phyloP scores from a whole-genome alignment of 2,797 vertebrate genomes.

The Myripristis jacobus region DNA sequence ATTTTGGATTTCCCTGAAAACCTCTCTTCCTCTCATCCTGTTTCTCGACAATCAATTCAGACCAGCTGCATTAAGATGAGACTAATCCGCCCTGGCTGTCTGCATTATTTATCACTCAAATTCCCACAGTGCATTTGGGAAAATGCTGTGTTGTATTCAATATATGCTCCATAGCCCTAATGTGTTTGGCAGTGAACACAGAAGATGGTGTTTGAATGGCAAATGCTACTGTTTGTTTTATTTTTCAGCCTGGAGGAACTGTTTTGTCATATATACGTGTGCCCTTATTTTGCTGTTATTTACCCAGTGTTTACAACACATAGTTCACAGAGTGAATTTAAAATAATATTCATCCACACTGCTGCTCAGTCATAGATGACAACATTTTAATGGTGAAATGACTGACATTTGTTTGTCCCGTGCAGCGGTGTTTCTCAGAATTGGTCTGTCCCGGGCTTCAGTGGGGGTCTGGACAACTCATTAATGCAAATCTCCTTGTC shows the following conservation, averaged over 20 bases:
- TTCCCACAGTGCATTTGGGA: slow-evolving; percentile 57
- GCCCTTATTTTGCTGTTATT: too few relatives aligned
- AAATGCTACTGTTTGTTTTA: slow-evolving; percentile 29
- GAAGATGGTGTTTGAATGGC: slow-evolving; percentile 28
- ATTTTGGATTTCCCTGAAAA: slow-evolving; percentile 62
- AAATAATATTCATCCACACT: background rate
- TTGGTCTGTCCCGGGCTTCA: slow-evolving; percentile 38
- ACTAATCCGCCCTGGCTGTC: slow-evolving; percentile 64
- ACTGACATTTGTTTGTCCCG: background rate
- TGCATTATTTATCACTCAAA: slow-evolving; percentile 77
- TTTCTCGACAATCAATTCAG: slow-evolving; percentile 61
- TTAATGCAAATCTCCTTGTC: slow-evolving; percentile 55
- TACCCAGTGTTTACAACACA: slow-evolving; percentile 17
- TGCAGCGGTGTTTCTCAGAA: slow-evolving; percentile 15
- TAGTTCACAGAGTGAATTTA: slow-evolving; percentile 35
- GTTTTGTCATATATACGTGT: slow-evolving; percentile 33
- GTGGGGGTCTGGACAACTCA: slow-evolving; percentile 31
- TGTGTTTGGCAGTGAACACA: slow-evolving; percentile 24
- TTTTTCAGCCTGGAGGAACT: slow-evolving; percentile 21
- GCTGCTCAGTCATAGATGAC: slow-evolving; percentile 23
- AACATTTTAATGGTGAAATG: slow-evolving; percentile 36
- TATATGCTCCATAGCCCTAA: slow-evolving; percentile 32
- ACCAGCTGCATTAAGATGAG: slow-evolving; percentile 72
- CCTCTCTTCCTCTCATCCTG: slow-evolving; percentile 49
- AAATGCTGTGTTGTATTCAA: slow-evolving; percentile 45